Percentiles rank a stretch among this genome's conserved stretches.
These are phyloP conservation scores for Poeciliopsis gracilis DNA, from an alignment of 2,797 vertebrate species.

Conservation along the genomic window DNA sequence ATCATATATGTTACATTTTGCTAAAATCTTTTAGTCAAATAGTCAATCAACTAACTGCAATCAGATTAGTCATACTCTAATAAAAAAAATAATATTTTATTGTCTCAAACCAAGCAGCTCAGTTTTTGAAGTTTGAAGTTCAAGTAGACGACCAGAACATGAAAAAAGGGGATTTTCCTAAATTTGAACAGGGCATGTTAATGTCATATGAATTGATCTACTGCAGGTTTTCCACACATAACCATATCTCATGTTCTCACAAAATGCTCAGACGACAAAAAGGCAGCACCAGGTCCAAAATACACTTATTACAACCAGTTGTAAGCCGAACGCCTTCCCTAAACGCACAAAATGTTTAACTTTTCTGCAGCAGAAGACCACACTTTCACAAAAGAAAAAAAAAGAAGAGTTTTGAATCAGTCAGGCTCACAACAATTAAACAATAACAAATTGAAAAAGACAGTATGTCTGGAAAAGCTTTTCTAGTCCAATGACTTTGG, in stretches of 20 bases:
- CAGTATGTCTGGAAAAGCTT: neutral
- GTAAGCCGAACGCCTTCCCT: neutral
- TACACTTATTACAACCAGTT: neutral
- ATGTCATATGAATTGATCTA: neutral
- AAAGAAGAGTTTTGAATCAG: neutral
- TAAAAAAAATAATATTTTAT: too few relatives aligned
- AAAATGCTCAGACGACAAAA: neutral
- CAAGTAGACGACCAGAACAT: neutral
- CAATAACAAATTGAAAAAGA: neutral
- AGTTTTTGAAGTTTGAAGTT: neutral
- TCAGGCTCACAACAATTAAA: neutral
- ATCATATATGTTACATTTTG: neutral
- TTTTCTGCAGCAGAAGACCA: neutral
- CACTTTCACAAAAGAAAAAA: neutral
- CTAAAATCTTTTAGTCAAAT: too few relatives aligned
- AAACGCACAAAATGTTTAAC: neutral
- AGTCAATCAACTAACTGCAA: too few relatives aligned
- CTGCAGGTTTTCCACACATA: neutral
- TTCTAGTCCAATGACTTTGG: neutral
- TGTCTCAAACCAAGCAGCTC: too few relatives aligned
- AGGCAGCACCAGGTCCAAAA: neutral
- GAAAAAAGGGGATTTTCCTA: neutral
- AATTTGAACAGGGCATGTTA: neutral
- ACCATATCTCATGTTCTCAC: neutral
- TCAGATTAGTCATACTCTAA: too few relatives aligned